A percentile compares a stretch with the other conserved stretches of the same genome.
Evolutionary conservation across 2,113 vertebrate genomes (phyloP).

Genomic region (Equus quagga): DNA sequence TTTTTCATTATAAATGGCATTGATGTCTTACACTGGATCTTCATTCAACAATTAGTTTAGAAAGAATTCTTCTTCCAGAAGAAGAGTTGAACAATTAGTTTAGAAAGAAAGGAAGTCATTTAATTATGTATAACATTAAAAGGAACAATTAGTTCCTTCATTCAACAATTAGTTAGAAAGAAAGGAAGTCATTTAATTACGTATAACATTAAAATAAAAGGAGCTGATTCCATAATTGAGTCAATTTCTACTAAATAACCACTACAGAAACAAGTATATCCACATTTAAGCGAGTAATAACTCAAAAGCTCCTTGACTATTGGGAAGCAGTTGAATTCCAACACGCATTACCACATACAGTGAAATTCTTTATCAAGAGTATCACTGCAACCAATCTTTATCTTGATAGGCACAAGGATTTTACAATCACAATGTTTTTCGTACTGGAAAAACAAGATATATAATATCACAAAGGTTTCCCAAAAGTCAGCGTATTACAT

Average conservation of each 20-base stretch:
- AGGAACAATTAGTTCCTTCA: not conserved
- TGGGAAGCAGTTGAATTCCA: conserved; percentile 16
- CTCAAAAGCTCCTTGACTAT: not conserved
- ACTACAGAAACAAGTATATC: not conserved
- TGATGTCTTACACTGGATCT: not conserved
- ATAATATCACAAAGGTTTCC: not conserved
- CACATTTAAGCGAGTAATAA: not conserved
- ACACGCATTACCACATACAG: not conserved
- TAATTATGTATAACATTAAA: not conserved
- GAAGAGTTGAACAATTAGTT: no score
- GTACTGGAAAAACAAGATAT: not conserved
- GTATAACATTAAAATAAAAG: conserved; percentile 20
- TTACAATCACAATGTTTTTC: not conserved
- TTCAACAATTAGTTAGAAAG: not conserved
- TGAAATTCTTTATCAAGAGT: not conserved
- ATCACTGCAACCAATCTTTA: not conserved
- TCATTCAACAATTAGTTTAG: not conserved
- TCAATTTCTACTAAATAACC: not conserved
- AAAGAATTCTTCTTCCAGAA: not conserved
- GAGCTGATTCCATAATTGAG: not conserved
- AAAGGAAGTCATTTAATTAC: not conserved
- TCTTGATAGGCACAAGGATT: not conserved
- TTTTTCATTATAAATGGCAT: not conserved
- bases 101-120: not conserved
- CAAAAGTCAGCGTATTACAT: not conserved